Base-by-base conservation (phyloP, 2,888 invertebrate genomes). In the Poecilobothrus nobilitatus region DNA sequence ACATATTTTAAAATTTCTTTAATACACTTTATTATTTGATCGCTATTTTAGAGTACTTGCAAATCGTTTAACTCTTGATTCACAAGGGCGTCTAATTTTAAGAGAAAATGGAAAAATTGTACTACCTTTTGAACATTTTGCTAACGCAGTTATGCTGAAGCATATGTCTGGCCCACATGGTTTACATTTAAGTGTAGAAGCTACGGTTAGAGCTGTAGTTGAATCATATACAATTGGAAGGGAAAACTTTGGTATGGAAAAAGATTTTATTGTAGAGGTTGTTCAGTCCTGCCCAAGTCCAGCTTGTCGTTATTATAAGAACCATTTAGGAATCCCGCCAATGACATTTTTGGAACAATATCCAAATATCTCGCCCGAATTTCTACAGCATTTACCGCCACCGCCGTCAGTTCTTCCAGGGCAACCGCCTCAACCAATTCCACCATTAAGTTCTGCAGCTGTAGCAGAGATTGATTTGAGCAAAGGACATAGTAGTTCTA, bases 111-210 rank as follows among this genome's bases (percentile, higher is more conserved):
- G 93, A 12, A 94, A 93, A 84, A 92, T 94, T 75, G 92, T 94
- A 71, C 82, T 94, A 69, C 93, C 93, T 3, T 93, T 91, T 81
- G 93, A 94, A 81, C 93, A 94, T 79, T 94, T 93, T 84, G 92
- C 92, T 1, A 93, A 93, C 84, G 93, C 93, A 68, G 92, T 94
- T 8, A 93, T 93, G 92, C 80, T 94, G 73, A 94, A 93, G 77
- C 93, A 94, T 77, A 92, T 93, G 91, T 92, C 92, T 76, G 92
- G 93, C 0, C 92, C 92, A 0, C 92, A 92, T 79, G 92, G 93
- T 1, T 83, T 92, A 67, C 93, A 94, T 84, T 83, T 94, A 70
- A 91, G 91, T 63, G 84, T 92, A 67, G 93, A 93, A 80, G 91
- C 91, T 53, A 93, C 93, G 18, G 90, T 93, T 53, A 84, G 92